Percentiles rank a stretch among this genome's conserved stretches.
These are phyloP conservation scores for Mystacornis crossleyi DNA, from an alignment of 2,113 vertebrate genomes.

Conservation along the genomic window DNA sequence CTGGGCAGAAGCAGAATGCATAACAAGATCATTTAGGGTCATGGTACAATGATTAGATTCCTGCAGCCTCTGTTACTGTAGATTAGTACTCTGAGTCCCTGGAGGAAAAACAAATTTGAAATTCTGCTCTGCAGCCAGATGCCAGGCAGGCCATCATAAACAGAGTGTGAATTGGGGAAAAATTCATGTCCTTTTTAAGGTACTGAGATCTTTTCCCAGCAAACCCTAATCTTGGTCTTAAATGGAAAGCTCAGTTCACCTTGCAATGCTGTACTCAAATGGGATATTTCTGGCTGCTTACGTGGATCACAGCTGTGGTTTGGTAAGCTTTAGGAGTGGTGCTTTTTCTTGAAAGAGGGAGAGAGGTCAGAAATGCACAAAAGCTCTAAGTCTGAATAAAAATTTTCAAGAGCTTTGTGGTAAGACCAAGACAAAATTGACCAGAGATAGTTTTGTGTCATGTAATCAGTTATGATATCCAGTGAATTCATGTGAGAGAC, in stretches of 20 bases:
- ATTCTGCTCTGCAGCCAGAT: background rate
- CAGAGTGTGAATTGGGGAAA: background rate
- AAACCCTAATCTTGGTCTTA: background rate
- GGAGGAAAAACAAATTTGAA: slow-evolving; percentile 65
- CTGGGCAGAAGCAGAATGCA: slow-evolving; percentile 51
- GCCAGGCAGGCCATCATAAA: slow-evolving; percentile 1
- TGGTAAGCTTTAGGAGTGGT: background rate
- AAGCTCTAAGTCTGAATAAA: background rate
- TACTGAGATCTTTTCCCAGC: background rate
- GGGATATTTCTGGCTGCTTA: background rate
- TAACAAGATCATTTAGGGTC: slow-evolving; percentile 65
- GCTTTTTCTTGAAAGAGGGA: background rate
- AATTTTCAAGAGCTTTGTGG: background rate
- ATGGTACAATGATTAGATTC: slow-evolving; percentile 66
- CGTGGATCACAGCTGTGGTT: background rate
- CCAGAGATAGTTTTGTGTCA: background rate
- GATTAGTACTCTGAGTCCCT: slow-evolving; percentile 62
- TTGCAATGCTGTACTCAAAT: background rate
- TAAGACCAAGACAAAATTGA: background rate
- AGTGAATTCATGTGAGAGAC: rapidly evolving
- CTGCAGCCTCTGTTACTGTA: slow-evolving; percentile 50
- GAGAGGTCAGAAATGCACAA: background rate
- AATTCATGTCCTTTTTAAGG: background rate
- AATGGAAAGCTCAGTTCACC: background rate
- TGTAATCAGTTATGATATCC: background rate